phyloP scores from a whole-genome alignment of 2,888 invertebrate genomes.

The Dryobota labecula region DNA sequence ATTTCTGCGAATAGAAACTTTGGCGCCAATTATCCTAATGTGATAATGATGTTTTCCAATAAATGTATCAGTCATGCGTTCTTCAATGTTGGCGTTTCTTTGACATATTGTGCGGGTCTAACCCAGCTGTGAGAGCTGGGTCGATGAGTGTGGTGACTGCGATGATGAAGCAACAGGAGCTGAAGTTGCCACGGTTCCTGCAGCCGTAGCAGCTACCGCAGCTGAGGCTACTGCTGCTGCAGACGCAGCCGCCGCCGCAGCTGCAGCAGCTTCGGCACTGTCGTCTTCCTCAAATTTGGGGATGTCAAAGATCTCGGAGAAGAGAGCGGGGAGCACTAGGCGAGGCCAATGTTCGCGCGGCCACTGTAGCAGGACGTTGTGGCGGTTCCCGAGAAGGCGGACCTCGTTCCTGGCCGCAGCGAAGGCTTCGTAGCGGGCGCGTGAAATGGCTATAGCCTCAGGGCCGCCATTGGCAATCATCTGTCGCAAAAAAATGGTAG shows the following conservation, averaged over 20 bases:
- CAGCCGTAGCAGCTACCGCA: not conserved
- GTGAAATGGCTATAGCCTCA: conserved; percentile 35
- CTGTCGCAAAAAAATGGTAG: conserved; percentile 18
- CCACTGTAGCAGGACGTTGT: conserved; percentile 96
- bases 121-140: conserved; percentile 9
- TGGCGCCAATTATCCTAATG: conserved; percentile 27
- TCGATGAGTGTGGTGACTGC: conserved; percentile 28
- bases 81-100: not conserved
- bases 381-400: conserved; percentile 94
- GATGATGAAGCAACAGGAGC: conserved; percentile 29
- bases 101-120: conserved; percentile 7
- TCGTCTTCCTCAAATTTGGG: conserved; percentile 90
- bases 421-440: conserved; percentile 76
- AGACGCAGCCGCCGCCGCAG: conserved; percentile 18
- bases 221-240: conserved; percentile 4
- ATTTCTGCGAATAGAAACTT: conserved; percentile 42
- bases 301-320: conserved; percentile 99
- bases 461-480: conserved; percentile 31
- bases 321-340: conserved; percentile 96
- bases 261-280: conserved; percentile 60
- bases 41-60: conserved; percentile 24
- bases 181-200: not conserved
- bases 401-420: conserved; percentile 91
- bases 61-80: conserved; percentile 34
- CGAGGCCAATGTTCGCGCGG: conserved; percentile 97